Base-by-base conservation (phyloP, 2,888 invertebrate genomes). In the Gasteruption jaculator region DNA sequence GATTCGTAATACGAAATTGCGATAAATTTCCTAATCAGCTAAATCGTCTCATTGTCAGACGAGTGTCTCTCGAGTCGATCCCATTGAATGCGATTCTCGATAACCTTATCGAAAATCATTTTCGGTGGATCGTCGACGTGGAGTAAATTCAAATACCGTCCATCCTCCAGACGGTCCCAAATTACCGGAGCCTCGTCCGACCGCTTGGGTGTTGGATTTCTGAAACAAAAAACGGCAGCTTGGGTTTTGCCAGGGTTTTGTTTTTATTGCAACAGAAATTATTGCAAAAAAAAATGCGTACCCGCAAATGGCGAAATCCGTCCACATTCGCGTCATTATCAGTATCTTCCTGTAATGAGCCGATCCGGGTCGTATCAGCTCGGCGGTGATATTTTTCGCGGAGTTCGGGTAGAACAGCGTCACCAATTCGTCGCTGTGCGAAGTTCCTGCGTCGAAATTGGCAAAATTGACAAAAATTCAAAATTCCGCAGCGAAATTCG, bases 241-340 rank as follows among this genome's bases (percentile, higher is more conserved):
- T n/a, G n/a, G n/a, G n/a, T n/a, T n/a, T n/a, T n/a, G n/a, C n/a
- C n/a, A n/a, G n/a, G n/a, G n/a, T n/a, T n/a, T n/a, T n/a, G n/a
- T n/a, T n/a, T n/a, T n/a, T n/a, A n/a, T n/a, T n/a, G n/a, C n/a
- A n/a, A n/a, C n/a, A n/a, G n/a, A n/a, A n/a, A n/a, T n/a, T n/a
- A n/a, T n/a, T n/a, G n/a, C 21, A 8, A 33, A 26, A 25, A n/a
- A n/a, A 25, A 24, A 43, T 21, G n/a, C n/a, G n/a, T n/a, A 65
- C 69, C 68, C 68, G 5, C 60, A 65, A 46, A 58, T 68, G 0
- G 68, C 68, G 27, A 70, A 70, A 41, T 68, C 50, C 1, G 64
- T 67, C 69, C 68, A 69, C 58, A 69, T 54, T 48, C 61, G 53
- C 1, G 58, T 58, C 21, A 69, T 43, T 12, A 47, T 46, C 32